Conservation (phyloP, 1,140 invertebrate species). For the Neodiprion virginianus region DNA sequence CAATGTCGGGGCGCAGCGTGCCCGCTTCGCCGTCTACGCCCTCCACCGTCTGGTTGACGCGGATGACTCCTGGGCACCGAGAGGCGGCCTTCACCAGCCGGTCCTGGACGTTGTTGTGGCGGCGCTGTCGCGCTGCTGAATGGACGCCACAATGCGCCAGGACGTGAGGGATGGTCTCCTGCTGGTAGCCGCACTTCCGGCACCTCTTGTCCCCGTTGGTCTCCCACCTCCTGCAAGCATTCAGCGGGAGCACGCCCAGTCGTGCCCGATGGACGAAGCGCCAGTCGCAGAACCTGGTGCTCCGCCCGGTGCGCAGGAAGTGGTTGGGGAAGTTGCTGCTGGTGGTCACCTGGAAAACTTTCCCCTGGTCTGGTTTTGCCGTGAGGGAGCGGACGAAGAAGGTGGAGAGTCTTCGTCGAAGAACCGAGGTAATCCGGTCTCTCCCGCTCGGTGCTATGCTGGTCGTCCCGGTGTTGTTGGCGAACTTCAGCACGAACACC, state of each 20-base stretch:
- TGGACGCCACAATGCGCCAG: conserved; percentile 39
- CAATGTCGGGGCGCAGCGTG: conserved; percentile 40
- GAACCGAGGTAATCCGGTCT: too few species aligned
- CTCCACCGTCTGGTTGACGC: conserved; percentile 20
- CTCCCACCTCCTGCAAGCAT: conserved; percentile 32
- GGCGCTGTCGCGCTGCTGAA: conserved; percentile 11
- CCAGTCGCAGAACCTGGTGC: conserved; percentile 49
- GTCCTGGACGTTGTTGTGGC: conserved; percentile 29
- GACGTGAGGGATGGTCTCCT: conserved; percentile 45
- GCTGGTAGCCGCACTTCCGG: conserved; percentile 32
- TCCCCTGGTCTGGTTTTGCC: conserved; percentile 34
- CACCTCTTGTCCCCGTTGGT: conserved; percentile 33
- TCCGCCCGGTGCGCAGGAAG: conserved; percentile 37
- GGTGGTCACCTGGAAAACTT: conserved; percentile 26
- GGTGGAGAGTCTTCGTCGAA: too few species aligned
- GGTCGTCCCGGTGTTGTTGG: too few species aligned
- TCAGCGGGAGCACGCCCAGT: conserved; percentile 45
- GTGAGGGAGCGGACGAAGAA: neutral
- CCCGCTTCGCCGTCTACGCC: conserved; percentile 24
- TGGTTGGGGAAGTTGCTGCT: conserved; percentile 28
- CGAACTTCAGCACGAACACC: too few species aligned
- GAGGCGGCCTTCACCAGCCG: conserved; percentile 20
- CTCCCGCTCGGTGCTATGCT: too few species aligned
- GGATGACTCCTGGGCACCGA: conserved; percentile 9
- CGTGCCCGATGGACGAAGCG: conserved; percentile 50